These are phyloP conservation scores for Ectropis grisescens DNA, from an alignment of 1,140 invertebrate species.

Conservation along the genomic window DNA sequence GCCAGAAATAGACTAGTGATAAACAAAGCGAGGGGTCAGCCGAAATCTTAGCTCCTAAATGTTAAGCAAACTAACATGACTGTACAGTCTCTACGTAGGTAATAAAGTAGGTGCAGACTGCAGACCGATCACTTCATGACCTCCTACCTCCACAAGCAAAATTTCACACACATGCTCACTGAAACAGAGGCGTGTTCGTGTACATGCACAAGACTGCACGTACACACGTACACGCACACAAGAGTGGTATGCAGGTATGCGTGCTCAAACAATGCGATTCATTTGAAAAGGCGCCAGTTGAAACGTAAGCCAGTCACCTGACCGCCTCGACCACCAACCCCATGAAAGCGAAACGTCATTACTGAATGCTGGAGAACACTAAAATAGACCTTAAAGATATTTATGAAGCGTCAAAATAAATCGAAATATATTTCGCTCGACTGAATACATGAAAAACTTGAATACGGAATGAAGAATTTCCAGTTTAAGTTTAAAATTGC, in stretches of 20 bases:
- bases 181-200: slow-evolving; percentile 43
- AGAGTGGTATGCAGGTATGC: slow-evolving; percentile 10
- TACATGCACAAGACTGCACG: slow-evolving; percentile 30
- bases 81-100: neutral
- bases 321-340: slow-evolving; percentile 28
- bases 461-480: slow-evolving; percentile 28
- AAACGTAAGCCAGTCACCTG: slow-evolving; percentile 52
- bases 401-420: slow-evolving; percentile 4
- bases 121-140: slow-evolving; percentile 38
- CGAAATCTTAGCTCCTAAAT: slow-evolving; percentile 20
- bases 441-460: neutral
- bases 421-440: neutral
- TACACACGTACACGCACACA: slow-evolving; percentile 33
- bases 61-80: slow-evolving; percentile 27
- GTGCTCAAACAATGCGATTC: slow-evolving; percentile 42
- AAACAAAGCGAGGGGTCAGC: slow-evolving; percentile 12
- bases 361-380: slow-evolving; percentile 1
- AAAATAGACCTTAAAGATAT: slow-evolving; percentile 10
- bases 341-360: slow-evolving; percentile 14
- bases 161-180: slow-evolving; percentile 21
- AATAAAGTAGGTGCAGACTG: neutral
- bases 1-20: slow-evolving; percentile 28
- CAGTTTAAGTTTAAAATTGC: slow-evolving; percentile 24
- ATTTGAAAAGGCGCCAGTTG: slow-evolving; percentile 49
- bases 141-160: slow-evolving; percentile 40